Percentiles rank a stretch among this genome's conserved stretches.
These are phyloP conservation scores for Myopa tessellatipennis DNA, from an alignment of 2,888 invertebrate species.

Conservation along the genomic window DNA sequence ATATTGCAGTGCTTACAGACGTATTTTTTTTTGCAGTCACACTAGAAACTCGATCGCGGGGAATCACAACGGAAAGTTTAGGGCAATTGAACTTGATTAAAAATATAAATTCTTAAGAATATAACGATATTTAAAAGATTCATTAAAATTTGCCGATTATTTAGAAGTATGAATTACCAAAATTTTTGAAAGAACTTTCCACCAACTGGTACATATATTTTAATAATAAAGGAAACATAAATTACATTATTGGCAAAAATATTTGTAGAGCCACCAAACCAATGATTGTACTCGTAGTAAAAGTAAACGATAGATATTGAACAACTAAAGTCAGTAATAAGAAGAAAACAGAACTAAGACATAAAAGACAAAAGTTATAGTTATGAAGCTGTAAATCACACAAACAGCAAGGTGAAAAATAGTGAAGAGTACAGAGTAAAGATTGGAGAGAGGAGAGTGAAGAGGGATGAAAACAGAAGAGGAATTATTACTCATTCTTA, in stretches of 20 bases:
- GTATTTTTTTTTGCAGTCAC: too few species aligned
- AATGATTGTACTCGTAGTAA: background rate
- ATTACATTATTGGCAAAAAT: slow-evolving; percentile 32
- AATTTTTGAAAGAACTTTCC: too few species aligned
- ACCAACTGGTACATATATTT: background rate
- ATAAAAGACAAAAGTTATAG: slow-evolving; percentile 27
- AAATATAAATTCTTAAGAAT: too few species aligned
- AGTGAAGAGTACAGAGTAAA: background rate
- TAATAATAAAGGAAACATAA: slow-evolving; percentile 34
- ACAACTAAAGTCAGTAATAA: background rate
- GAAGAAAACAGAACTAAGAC: background rate
- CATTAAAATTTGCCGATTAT: too few species aligned
- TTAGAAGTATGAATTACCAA: too few species aligned
- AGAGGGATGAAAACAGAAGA: background rate
- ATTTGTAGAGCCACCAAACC: background rate
- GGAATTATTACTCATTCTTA: background rate
- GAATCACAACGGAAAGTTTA: too few species aligned
- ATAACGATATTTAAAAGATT: too few species aligned
- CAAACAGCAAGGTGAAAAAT: background rate
- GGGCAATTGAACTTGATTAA: too few species aligned
- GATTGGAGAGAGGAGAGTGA: background rate
- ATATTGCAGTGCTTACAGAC: too few species aligned
- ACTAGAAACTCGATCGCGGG: too few species aligned
- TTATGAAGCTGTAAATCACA: slow-evolving; percentile 32
- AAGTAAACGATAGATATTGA: background rate